Conservation (phyloP, 2,797 vertebrate species). For the Sebastes wilsoni region DNA sequence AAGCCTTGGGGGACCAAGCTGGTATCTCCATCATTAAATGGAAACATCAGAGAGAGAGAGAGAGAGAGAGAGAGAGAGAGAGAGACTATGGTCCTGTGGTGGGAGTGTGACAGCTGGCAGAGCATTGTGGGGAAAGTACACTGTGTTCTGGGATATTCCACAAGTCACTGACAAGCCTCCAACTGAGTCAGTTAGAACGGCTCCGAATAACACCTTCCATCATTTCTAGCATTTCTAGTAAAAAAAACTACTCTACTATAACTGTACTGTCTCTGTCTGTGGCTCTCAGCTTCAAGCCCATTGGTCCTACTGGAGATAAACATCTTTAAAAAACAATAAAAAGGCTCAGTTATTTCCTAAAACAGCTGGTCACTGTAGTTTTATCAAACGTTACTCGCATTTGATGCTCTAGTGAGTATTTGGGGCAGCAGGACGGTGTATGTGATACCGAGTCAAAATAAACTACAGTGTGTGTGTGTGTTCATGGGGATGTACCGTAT, state of each 20-base stretch:
- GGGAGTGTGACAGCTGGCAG: slow-evolving; percentile 21
- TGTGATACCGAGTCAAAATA: background rate
- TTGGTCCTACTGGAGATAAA: background rate
- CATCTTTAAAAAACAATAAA: background rate
- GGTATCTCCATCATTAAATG: slow-evolving; percentile 28
- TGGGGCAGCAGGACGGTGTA: background rate
- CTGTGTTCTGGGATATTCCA: background rate
- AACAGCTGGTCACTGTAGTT: background rate
- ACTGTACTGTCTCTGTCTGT: background rate
- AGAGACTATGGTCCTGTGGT: background rate
- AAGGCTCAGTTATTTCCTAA: background rate
- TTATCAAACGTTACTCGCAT: background rate
- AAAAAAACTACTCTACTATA: background rate
- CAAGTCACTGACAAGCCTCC: background rate
- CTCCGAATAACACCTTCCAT: background rate
- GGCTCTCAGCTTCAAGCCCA: background rate
- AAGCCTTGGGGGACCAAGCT: slow-evolving; percentile 43
- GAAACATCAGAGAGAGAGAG: background rate
- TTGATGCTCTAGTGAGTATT: background rate
- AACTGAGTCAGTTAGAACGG: background rate
- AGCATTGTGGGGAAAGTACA: background rate
- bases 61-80: background rate
- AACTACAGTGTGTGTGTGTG: background rate
- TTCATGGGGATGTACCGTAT: no score
- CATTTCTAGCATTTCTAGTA: background rate